Evolutionary conservation across 2,888 invertebrate species (phyloP), one percentile per base, ranked within the genome.

Genomic region (Cyrtodaria siliqua): DNA sequence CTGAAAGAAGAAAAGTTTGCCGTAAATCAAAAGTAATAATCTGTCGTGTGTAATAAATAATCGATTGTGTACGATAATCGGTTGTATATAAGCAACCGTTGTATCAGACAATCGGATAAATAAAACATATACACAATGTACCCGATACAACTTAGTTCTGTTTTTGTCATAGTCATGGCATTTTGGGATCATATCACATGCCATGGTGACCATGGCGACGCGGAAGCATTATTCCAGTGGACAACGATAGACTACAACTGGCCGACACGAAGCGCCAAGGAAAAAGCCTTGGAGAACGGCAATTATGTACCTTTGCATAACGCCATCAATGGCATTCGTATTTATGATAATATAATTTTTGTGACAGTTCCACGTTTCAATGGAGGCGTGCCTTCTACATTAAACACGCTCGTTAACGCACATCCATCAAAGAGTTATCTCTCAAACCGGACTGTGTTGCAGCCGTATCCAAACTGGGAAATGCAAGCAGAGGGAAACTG

Each of bases 361-460:
- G 82, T 88, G 20, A 87, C 87, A 0, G 84, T 89, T 42, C 87
- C 89, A 27, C 77, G 89, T 47, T 86, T 86, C 72, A 68, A 72
- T 0, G 72, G 59, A 0, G 89, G 89, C 8, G 84, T 88, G 0
- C 87, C 89, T 3, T 83, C 87, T 2, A 86, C 87, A 1, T 59
- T 89, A 24, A 88, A 87, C 52, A 81, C 78, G 18, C 44, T 85
- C 0, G 79, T 86, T 2, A 73, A 69, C 33, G 79, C 71, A 16
- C 73, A 69, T 18, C 57, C 57, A 9, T 44, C 42, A 24, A 79
- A 62, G 50, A 47, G 27, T 20, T 81, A 68, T 66, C 72, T 61
- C 61, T 73, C 47, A 14, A 84, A 75, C 57, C 52, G 67, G 63
- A 83, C 82, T 18, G 73, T 79, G 6, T 75, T 89, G 6, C 71